phyloP scores from a whole-genome alignment of 2,888 invertebrate species.

The Sturmia bella region DNA sequence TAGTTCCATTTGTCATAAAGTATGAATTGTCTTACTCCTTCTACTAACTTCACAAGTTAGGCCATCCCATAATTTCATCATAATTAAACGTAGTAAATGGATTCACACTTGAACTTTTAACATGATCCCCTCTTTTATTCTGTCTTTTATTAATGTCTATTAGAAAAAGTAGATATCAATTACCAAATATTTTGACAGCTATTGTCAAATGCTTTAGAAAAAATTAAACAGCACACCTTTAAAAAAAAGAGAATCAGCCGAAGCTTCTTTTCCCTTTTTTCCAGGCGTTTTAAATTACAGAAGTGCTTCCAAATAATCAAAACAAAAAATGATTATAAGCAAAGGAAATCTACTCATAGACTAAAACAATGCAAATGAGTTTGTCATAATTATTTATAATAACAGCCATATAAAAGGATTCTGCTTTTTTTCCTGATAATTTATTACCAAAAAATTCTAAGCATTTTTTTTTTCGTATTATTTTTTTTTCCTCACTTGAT shows the following conservation, averaged over 20 bases:
- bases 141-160: constrained; percentile 35
- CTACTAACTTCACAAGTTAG: background rate
- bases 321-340: background rate
- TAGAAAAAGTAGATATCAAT: constrained; percentile 70
- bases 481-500: constrained; percentile 19
- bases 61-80: constrained; percentile 32
- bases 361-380: constrained; percentile 13
- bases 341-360: constrained; percentile 39
- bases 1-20: too few relatives aligned
- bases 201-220: constrained; percentile 61
- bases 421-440: too few relatives aligned
- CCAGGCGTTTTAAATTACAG: constrained; percentile 62
- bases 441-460: background rate
- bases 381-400: constrained; percentile 49
- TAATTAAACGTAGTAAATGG: constrained; percentile 63
- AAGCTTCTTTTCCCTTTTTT: constrained; percentile 35
- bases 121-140: constrained; percentile 11
- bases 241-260: background rate
- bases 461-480: background rate
- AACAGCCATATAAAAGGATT: constrained; percentile 12
- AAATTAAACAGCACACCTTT: background rate
- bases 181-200: constrained; percentile 73
- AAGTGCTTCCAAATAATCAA: constrained; percentile 47
- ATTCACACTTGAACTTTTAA: constrained; percentile 46
- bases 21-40: background rate